Evolutionary conservation across 2,113 vertebrate species (phyloP).

Genomic region (Chaenocephalus aceratus): DNA sequence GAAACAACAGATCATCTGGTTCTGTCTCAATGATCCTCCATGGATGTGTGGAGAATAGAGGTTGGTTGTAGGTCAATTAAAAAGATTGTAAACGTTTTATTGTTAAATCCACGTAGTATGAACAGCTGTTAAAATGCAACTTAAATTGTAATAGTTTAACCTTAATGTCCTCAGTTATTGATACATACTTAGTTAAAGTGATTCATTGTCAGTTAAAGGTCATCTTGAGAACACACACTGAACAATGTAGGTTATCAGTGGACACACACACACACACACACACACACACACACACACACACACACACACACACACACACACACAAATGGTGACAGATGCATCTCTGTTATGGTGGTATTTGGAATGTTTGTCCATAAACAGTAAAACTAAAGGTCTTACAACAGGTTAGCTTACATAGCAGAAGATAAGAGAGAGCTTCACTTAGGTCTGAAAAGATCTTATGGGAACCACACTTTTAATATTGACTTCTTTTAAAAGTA

Average conservation of each 20-base stretch:
- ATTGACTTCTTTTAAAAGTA: neutral
- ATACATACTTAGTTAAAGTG: neutral
- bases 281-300: conserved; percentile 16
- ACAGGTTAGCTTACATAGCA: conserved; percentile 23
- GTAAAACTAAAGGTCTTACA: conserved; percentile 38
- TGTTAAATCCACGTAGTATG: neutral
- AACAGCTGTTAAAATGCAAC: conserved; percentile 26
- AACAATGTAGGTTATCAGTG: conserved; percentile 63
- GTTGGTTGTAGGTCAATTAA: conserved; percentile 8
- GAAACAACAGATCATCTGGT: neutral
- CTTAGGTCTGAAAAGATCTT: neutral
- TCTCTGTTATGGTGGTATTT: conserved; percentile 58
- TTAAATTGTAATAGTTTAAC: conserved; percentile 12
- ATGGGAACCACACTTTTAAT: neutral
- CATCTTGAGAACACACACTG: conserved; percentile 41
- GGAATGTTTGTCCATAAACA: conserved; percentile 71
- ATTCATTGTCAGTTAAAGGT: conserved; percentile 48
- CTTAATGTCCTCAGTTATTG: neutral
- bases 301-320: conserved; percentile 10
- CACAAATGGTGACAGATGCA: neutral
- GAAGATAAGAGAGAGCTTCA: neutral
- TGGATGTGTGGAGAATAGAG: neutral
- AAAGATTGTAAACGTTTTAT: neutral
- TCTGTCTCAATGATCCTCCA: neutral
- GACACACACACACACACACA: conserved; percentile 22